phyloP scores from a whole-genome alignment of 2,888 invertebrate genomes.

The Entomobrya proxima region DNA sequence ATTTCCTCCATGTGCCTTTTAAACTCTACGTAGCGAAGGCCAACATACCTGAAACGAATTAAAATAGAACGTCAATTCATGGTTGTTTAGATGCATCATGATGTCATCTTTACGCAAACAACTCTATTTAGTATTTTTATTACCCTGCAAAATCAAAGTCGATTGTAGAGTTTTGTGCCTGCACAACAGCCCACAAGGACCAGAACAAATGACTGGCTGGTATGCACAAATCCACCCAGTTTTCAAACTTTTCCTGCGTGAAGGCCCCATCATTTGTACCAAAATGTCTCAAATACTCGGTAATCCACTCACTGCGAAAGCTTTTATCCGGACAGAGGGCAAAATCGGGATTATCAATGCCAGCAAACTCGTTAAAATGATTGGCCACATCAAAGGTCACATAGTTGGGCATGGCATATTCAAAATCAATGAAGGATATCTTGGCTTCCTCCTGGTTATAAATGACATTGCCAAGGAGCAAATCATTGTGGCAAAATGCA shows the following conservation, averaged over 20 bases:
- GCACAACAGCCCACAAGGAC: slow-evolving; percentile 94
- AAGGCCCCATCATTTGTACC: slow-evolving; percentile 70
- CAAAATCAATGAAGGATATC: slow-evolving; percentile 97
- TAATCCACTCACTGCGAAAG: slow-evolving; percentile 89
- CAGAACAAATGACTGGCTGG: slow-evolving; percentile 87
- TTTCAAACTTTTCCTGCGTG: slow-evolving; percentile 60
- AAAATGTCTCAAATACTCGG: slow-evolving; percentile 85
- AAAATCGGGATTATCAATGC: slow-evolving; percentile 98
- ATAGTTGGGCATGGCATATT: slow-evolving; percentile 95
- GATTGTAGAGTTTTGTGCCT: slow-evolving; percentile 82
- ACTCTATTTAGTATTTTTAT: slow-evolving; percentile 78
- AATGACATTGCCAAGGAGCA: slow-evolving; percentile 95
- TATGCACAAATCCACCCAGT: slow-evolving; percentile 72
- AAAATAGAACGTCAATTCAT: neutral
- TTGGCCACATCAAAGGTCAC: slow-evolving; percentile 98
- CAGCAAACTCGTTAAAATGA: slow-evolving; percentile 97
- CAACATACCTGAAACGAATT: slow-evolving; percentile 58
- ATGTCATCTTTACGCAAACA: too few relatives aligned
- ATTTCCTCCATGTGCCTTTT: slow-evolving; percentile 59
- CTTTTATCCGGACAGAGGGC: slow-evolving; percentile 87
- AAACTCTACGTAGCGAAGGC: slow-evolving; percentile 64
- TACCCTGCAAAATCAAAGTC: slow-evolving; percentile 82
- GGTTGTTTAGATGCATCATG: too few relatives aligned
- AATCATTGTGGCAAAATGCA: slow-evolving; percentile 98
- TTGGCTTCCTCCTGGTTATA: slow-evolving; percentile 84